Conservation (phyloP, 1,140 invertebrate species). For the Megathymus violae region DNA sequence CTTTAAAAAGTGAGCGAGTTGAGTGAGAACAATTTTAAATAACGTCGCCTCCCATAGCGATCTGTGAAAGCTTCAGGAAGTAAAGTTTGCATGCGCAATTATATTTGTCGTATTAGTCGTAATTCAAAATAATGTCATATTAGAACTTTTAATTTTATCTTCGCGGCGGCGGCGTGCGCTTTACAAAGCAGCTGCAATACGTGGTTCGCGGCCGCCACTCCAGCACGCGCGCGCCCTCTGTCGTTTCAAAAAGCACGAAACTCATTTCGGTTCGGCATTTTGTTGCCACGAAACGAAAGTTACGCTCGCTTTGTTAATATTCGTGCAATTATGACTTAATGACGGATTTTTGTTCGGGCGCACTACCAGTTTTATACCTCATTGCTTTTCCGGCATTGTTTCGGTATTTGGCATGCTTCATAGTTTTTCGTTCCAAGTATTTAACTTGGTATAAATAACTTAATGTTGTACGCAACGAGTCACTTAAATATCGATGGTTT, state of each 20-base stretch:
- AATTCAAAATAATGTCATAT: conserved; percentile 4
- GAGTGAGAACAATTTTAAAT: too few species aligned
- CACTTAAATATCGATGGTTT: too few species aligned
- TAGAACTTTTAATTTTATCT: conserved; percentile 18
- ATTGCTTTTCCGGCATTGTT: conserved; percentile 13
- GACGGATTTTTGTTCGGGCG: conserved; percentile 24
- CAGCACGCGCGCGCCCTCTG: conserved; percentile 53
- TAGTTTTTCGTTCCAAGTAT: background rate
- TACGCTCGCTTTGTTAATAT: conserved; percentile 49
- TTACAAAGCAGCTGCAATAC: conserved; percentile 1
- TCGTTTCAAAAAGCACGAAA: conserved; percentile 48
- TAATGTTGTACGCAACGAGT: too few species aligned
- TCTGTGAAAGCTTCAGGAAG: too few species aligned
- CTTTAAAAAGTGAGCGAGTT: too few species aligned
- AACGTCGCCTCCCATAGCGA: too few species aligned
- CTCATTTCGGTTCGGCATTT: conserved; percentile 55
- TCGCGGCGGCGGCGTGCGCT: too few species aligned
- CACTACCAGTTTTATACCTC: conserved; percentile 23
- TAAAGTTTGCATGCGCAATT: too few species aligned
- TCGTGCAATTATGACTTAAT: conserved; percentile 49
- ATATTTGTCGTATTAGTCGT: background rate
- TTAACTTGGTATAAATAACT: too few species aligned
- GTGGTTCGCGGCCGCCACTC: conserved; percentile 42
- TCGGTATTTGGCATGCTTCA: background rate
- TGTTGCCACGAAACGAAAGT: conserved; percentile 39